Evolutionary conservation across 2,888 invertebrate species (phyloP).

Genomic region (Trisateles emortualis): DNA sequence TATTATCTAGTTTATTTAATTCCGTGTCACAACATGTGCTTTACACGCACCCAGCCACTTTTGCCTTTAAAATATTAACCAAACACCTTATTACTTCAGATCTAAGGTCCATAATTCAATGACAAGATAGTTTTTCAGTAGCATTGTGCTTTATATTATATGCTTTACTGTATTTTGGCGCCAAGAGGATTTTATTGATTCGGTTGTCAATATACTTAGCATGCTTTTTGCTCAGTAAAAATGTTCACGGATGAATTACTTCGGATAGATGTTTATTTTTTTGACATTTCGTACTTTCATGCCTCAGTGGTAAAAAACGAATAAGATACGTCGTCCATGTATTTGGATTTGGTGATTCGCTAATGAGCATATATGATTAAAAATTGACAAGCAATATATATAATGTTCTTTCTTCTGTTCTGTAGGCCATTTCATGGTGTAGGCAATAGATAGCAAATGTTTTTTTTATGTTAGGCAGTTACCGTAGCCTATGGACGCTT

Average conservation of each 20-base stretch:
- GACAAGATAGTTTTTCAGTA: not conserved
- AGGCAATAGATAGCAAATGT: too few relatives aligned
- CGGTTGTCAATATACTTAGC: conserved; percentile 55
- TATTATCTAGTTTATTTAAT: conserved; percentile 30
- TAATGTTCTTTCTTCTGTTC: too few relatives aligned
- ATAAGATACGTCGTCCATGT: too few relatives aligned
- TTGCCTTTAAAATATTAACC: not conserved
- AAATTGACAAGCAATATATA: too few relatives aligned
- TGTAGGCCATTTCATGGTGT: too few relatives aligned
- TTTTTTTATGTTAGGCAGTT: too few relatives aligned
- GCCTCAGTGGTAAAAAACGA: too few relatives aligned
- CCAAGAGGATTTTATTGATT: conserved; percentile 65
- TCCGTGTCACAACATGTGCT: conserved; percentile 51
- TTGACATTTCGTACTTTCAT: too few relatives aligned
- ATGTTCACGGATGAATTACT: not conserved
- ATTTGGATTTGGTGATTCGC: too few relatives aligned
- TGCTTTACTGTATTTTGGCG: conserved; percentile 69
- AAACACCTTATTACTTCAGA: not conserved
- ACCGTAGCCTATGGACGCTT: too few relatives aligned
- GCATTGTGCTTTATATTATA: conserved; percentile 12
- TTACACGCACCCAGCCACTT: conserved; percentile 32
- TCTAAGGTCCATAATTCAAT: conserved; percentile 24
- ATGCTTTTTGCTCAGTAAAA: conserved; percentile 12
- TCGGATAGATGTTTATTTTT: too few relatives aligned
- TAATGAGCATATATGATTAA: too few relatives aligned